Evolutionary conservation across 35 echinoderm and acorn worm genomes (phyloP).

Genomic region (Lytechinus pictus): DNA sequence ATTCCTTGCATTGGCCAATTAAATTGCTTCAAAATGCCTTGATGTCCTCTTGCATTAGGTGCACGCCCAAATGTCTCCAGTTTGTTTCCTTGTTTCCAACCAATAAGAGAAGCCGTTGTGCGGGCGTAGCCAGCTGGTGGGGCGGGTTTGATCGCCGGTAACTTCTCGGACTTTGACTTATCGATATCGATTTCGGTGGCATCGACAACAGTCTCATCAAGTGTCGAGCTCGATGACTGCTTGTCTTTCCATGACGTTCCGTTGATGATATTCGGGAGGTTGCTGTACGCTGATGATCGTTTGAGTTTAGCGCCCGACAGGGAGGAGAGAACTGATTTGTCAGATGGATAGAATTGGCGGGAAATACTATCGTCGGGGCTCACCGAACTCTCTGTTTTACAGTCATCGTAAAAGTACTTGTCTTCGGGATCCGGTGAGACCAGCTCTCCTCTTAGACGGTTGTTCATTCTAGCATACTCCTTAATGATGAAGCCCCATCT

Average conservation of each 20-base stretch:
- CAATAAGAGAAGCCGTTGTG: constrained; percentile 81
- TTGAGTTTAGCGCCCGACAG: not conserved
- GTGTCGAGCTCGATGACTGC: not conserved
- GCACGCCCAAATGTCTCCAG: constrained; percentile 84
- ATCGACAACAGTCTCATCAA: not conserved
- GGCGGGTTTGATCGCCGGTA: not conserved
- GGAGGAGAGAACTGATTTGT: not conserved
- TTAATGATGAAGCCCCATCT: constrained; percentile 90
- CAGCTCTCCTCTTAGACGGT: constrained; percentile 67
- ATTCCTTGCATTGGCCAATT: constrained; percentile 91
- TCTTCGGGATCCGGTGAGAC: constrained; percentile 70
- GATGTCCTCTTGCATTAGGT: constrained; percentile 88
- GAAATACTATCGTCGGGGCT: constrained; percentile 34
- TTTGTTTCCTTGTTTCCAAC: constrained; percentile 74
- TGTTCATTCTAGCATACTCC: constrained; percentile 86
- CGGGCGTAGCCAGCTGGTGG: constrained; percentile 48
- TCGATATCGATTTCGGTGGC: not conserved
- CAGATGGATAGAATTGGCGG: constrained; percentile 42
- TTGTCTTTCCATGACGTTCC: not conserved
- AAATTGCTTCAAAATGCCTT: constrained; percentile 87
- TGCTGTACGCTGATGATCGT: not conserved
- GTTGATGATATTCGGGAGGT: not conserved
- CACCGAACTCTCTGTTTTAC: not conserved
- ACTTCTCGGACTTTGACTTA: not conserved
- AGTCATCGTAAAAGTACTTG: constrained; percentile 45